phyloP scores from a whole-genome alignment of 2,113 vertebrate genomes.

The Halichoerus grypus region DNA sequence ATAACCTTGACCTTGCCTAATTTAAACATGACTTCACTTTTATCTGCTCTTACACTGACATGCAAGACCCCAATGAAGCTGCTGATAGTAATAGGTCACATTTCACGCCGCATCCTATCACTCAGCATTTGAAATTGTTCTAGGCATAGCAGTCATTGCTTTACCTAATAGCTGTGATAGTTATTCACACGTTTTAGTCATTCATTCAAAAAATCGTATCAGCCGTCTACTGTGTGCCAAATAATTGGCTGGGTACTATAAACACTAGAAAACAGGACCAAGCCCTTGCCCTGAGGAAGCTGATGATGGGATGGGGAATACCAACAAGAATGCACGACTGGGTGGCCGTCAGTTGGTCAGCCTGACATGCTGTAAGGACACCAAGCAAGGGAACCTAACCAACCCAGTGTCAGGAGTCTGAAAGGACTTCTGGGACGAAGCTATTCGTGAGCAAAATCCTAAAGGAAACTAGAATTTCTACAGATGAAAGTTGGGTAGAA shows the following conservation, averaged over 20 bases:
- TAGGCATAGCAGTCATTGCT: not conserved
- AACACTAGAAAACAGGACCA: not conserved
- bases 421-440: not conserved
- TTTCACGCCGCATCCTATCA: fast-evolving
- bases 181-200: not conserved
- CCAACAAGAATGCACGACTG: fast-evolving
- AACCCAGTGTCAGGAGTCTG: too few relatives aligned
- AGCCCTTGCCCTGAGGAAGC: not conserved
- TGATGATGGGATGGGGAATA: too few relatives aligned
- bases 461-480: not conserved
- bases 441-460: not conserved
- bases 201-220: not conserved
- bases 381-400: not conserved
- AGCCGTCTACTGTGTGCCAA: not conserved
- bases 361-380: fast-evolving
- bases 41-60: not conserved
- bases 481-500: not conserved
- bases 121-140: not conserved
- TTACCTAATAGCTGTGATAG: not conserved
- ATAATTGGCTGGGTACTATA: not conserved
- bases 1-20: not conserved
- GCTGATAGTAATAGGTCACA: fast-evolving
- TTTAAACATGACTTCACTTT: not conserved
- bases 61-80: too few relatives aligned
- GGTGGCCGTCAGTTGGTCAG: fast-evolving